Evolutionary conservation across 2,888 invertebrate genomes (phyloP).

Genomic region (Branchellion lobata): DNA sequence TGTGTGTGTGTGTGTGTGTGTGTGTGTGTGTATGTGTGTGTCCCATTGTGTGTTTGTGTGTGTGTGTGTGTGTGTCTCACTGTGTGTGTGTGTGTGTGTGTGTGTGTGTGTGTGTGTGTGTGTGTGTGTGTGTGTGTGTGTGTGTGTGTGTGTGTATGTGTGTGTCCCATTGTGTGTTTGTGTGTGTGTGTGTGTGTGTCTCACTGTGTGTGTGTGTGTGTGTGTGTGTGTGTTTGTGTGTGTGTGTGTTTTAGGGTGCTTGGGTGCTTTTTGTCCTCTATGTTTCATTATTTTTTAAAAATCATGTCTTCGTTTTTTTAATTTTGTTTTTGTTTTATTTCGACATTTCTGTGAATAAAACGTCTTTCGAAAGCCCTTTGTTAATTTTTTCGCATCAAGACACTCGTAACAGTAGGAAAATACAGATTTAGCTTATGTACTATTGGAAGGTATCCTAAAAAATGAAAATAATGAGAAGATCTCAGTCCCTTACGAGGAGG

Average conservation of each 20-base stretch:
- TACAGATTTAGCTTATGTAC: too few species aligned
- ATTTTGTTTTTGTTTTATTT: too few species aligned
- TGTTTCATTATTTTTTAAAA: neutral
- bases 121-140: slow-evolving; percentile 18
- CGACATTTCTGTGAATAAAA: too few species aligned
- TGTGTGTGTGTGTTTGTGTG: slow-evolving; percentile 6
- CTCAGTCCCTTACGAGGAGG: too few species aligned
- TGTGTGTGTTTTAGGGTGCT: neutral
- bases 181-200: slow-evolving; percentile 16
- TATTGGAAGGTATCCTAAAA: too few species aligned
- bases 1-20: too few species aligned
- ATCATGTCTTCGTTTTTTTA: too few species aligned
- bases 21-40: too few species aligned
- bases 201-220: slow-evolving; percentile 6
- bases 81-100: slow-evolving; percentile 18
- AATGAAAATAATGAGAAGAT: too few species aligned
- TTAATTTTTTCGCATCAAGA: too few species aligned
- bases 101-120: slow-evolving; percentile 18
- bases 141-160: slow-evolving; percentile 17
- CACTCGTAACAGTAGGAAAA: too few species aligned
- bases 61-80: neutral
- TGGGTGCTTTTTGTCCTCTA: neutral
- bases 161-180: neutral
- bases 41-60: neutral
- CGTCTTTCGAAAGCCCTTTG: too few species aligned